phyloP scores from a whole-genome alignment of 2,113 vertebrate genomes.

The Notarius lentiginosus region DNA sequence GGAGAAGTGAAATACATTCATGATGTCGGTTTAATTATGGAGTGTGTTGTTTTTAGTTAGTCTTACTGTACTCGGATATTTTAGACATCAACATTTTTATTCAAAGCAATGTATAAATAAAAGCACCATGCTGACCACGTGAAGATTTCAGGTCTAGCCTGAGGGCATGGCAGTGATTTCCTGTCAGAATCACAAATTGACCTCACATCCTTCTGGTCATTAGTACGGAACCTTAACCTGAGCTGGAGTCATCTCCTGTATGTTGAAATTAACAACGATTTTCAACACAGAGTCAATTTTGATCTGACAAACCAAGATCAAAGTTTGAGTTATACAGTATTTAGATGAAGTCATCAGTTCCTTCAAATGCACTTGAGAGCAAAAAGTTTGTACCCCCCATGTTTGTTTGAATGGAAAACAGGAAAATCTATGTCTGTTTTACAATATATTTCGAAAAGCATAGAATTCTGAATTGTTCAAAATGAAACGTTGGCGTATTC shows the following conservation, averaged over 20 bases:
- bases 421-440: background rate
- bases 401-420: background rate
- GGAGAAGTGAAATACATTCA: constrained; percentile 35
- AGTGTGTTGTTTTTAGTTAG: background rate
- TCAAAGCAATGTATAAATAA: background rate
- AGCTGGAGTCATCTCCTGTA: background rate
- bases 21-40: background rate
- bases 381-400: background rate
- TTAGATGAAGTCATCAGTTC: background rate
- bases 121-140: background rate
- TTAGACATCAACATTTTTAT: background rate
- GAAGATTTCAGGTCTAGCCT: background rate
- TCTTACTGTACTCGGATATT: background rate
- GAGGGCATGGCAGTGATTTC: background rate
- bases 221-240: background rate
- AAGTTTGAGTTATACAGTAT: background rate
- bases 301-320: background rate
- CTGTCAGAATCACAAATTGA: background rate
- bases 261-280: background rate
- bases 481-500: background rate
- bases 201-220: background rate
- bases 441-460: background rate
- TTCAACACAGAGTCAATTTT: background rate
- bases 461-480: background rate
- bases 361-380: background rate